Evolutionary conservation across 2,888 invertebrate genomes (phyloP), one percentile per base, ranked within the genome.

Genomic region (Perdita meconis): DNA sequence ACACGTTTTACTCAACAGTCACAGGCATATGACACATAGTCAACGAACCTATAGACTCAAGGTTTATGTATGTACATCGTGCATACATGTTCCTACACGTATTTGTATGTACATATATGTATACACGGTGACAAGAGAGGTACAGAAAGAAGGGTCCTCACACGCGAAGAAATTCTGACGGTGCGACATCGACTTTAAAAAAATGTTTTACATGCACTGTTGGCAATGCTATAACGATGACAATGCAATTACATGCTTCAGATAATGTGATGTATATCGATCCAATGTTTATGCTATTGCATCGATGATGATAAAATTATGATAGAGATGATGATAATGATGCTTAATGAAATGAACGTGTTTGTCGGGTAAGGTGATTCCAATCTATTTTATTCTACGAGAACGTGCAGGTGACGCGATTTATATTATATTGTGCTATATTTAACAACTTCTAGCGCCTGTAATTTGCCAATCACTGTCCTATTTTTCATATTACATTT

Each of bases 331-430:
- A 81, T 77, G 57, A 80, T 79, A 36, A 74, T 57, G 57, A 76
- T 73, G 78, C 30, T 78, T 83, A 78, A 81, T 87, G 30, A 30
- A 80, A 84, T 84, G 82, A 81, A 82, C 83, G 80, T 78, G 82
- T 56, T 72, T 78, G 71, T 73, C 85, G 89, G 75, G 89, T 90
- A 90, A 90, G 90, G 88, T 83, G 87, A 87, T 70, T 83, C 66
- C 63, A 82, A 78, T 76, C 55, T 81, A 76, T 78, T 82, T 61
- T 51, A 53, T 70, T 79, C 51, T 76, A 65, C 63, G 57, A 22
- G 57, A 72, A 2, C 61, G 44, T 51, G 66, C 56, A 65, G 60
- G 64, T 42, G 59, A 51, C 51, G 67, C 56, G 57, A 47, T 47
- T 63, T 55, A n/a, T 60, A 30, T 30, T 30, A 30, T 60, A 67